Base-by-base conservation (phyloP, 2,888 invertebrate species). In the Drosophila affinis region DNA sequence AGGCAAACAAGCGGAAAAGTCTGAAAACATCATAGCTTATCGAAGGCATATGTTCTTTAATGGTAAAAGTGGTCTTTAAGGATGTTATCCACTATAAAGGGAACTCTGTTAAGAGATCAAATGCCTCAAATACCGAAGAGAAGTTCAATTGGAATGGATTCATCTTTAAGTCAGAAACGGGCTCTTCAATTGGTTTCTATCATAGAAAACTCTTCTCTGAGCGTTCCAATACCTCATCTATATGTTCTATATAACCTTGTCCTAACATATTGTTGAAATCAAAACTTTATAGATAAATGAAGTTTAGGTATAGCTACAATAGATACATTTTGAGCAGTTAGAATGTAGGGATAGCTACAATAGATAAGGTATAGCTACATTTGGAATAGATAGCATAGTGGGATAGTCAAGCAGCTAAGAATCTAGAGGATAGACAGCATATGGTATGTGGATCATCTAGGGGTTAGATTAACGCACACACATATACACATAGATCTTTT, bases 391-490 rank as follows among this genome's bases (percentile, higher is more conserved):
- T 39, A 39, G 39, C 2, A 7, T n/a, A 21, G 21, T 7, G 39
- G 14, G 7, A 39, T 39, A 39, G 39, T n/a, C 39, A 39, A 7
- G 39, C 14, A 39, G 39, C 39, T 39, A 39, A 6, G 39, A n/a
- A 39, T 34, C 34, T 34, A 34, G 34, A 12, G 34, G 12, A 34
- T 14, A 34, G 6, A n/a, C 14, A 39, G 7, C 39, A 39, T 39
- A 39, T 39, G 3, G 21, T 21, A 6, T 39, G 14, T n/a, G 39
- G 39, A 27, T 60, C 24, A 18, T 18, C 32, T 63, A 29, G 44
- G 65, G 39, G 47, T 58, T 70, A 39, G 71, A 18, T 21, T 53
- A 68, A 27, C 32, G 24, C 47, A 59, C n/a, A n/a, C 21, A 52
- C 12, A 27, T 18, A 32, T 12, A 67, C 21, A 51, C 48, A 55